Conservation (phyloP, 2,113 vertebrate species). For the Oryzias celebensis region DNA sequence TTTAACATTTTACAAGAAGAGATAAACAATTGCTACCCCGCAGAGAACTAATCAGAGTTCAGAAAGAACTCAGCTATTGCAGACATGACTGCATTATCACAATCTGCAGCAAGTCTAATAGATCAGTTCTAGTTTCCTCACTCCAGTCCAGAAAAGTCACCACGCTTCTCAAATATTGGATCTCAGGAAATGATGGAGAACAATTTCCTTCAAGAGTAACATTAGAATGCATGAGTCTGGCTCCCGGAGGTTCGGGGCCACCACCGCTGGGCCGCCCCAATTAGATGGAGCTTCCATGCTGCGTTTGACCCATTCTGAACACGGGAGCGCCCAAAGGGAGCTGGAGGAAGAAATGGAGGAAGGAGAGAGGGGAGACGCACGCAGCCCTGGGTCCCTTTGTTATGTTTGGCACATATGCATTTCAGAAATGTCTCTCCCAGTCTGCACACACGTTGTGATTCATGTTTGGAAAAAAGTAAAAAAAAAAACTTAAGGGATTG, state of each 20-base stretch:
- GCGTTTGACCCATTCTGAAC: slow-evolving; percentile 81
- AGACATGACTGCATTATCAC: not conserved
- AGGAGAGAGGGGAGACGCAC: slow-evolving; percentile 39
- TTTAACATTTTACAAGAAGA: too few relatives aligned
- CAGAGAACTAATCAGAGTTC: slow-evolving; percentile 3
- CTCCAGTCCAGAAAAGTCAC: slow-evolving; percentile 76
- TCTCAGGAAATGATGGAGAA: slow-evolving; percentile 89
- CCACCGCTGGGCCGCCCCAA: slow-evolving; percentile 78
- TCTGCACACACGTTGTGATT: slow-evolving; percentile 39
- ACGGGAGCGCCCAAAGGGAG: slow-evolving; percentile 71
- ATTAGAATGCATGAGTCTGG: slow-evolving; percentile 81
- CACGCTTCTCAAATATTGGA: slow-evolving; percentile 76
- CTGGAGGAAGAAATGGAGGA: slow-evolving; percentile 61
- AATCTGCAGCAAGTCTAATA: slow-evolving; percentile 78
- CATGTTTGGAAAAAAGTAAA: slow-evolving; percentile 2
- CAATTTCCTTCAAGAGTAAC: slow-evolving; percentile 89
- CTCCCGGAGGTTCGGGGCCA: slow-evolving; percentile 79
- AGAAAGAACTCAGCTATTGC: too few relatives aligned
- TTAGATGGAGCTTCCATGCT: slow-evolving; percentile 85
- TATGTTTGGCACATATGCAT: slow-evolving; percentile 57
- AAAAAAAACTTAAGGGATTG: slow-evolving; percentile 26
- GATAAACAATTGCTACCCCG: not conserved
- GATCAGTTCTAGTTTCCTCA: slow-evolving; percentile 82
- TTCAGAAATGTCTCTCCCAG: slow-evolving; percentile 37
- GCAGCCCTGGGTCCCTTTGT: slow-evolving; percentile 38